A percentile compares a stretch with the other conserved stretches of the same genome.
Conservation (phyloP, 1,140 invertebrate genomes). For the Idris sp. region DNA sequence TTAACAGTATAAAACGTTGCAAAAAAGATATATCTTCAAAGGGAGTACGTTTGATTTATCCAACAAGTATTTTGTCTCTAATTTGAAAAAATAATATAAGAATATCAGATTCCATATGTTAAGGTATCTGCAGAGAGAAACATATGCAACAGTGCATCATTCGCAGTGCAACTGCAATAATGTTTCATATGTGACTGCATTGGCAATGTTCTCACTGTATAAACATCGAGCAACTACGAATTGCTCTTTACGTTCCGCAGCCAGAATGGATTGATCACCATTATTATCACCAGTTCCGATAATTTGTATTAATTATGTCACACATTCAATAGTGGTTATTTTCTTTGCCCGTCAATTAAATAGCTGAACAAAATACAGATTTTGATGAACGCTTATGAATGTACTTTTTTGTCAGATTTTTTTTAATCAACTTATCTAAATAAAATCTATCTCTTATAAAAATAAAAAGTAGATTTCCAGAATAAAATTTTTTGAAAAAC, state of each 20-base stretch:
- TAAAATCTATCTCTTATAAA: too few species aligned
- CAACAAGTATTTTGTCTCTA: too few species aligned
- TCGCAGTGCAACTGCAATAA: conserved; percentile 42
- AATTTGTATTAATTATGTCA: conserved; percentile 29
- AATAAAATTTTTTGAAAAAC: too few species aligned
- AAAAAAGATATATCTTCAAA: too few species aligned
- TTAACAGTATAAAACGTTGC: too few species aligned
- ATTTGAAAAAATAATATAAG: conserved; percentile 17
- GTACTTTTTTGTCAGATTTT: too few species aligned
- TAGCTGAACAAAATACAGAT: too few species aligned
- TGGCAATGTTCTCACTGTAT: conserved; percentile 22
- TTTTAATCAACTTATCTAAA: too few species aligned
- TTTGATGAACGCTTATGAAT: too few species aligned
- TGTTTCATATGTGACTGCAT: conserved; percentile 54
- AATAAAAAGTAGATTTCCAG: too few species aligned
- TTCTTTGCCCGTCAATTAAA: conserved; percentile 3
- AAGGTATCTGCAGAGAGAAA: conserved; percentile 5
- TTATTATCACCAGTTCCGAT: conserved; percentile 23
- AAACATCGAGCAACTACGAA: conserved; percentile 25
- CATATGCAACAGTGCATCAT: conserved; percentile 30
- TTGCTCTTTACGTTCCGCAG: conserved; percentile 25
- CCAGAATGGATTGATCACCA: conserved; percentile 39
- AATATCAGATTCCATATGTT: conserved; percentile 5
- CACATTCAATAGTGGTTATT: conserved; percentile 4
- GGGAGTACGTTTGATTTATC: too few species aligned